A percentile compares a stretch with the other conserved stretches of the same genome.
phyloP scores from a whole-genome alignment of 2,888 invertebrate genomes.

The Caenorhabditis sp. region DNA sequence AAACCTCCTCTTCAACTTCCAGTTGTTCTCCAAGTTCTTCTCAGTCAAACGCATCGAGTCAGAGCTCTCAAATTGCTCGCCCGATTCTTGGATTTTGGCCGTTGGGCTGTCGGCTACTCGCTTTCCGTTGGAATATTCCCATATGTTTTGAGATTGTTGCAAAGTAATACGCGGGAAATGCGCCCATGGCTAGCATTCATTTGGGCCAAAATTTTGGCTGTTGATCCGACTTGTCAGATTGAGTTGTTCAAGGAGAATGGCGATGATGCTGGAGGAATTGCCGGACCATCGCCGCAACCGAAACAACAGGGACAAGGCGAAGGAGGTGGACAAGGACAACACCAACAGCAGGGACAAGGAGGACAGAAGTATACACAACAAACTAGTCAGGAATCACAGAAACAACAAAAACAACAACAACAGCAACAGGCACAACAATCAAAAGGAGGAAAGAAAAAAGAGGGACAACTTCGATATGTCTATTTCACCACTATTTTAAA shows the following conservation, averaged over 20 bases:
- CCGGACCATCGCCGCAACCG: slow-evolving; percentile 6
- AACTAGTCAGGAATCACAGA: not conserved
- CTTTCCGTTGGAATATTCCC: slow-evolving; percentile 96
- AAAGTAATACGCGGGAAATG: slow-evolving; percentile 81
- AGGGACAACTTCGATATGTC: slow-evolving; percentile 43
- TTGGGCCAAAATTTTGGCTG: slow-evolving; percentile 95
- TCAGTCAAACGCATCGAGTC: slow-evolving; percentile 81
- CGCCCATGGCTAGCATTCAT: slow-evolving; percentile 93
- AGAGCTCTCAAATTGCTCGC: slow-evolving; percentile 92
- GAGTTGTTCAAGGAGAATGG: slow-evolving; percentile 75
- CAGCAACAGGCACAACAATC: slow-evolving; percentile 7
- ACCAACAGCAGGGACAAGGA: slow-evolving; percentile 9
- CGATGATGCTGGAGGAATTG: slow-evolving; percentile 11
- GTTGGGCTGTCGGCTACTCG: slow-evolving; percentile 86
- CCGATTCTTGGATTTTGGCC: slow-evolving; percentile 89
- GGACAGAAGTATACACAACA: not conserved
- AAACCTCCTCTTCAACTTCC: slow-evolving; percentile 94
- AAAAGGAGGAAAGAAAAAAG: slow-evolving; percentile 14
- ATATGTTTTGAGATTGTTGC: slow-evolving; percentile 89
- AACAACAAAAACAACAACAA: not conserved
- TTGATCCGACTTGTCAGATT: slow-evolving; percentile 92
- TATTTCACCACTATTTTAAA: slow-evolving; percentile 86
- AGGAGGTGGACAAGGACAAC: slow-evolving; percentile 21
- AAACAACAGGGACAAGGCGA: slow-evolving; percentile 7
- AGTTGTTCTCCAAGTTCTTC: slow-evolving; percentile 86